Evolutionary conservation across 2,888 invertebrate genomes (phyloP), one percentile per base, ranked within the genome.

Genomic region (Alitta virens): DNA sequence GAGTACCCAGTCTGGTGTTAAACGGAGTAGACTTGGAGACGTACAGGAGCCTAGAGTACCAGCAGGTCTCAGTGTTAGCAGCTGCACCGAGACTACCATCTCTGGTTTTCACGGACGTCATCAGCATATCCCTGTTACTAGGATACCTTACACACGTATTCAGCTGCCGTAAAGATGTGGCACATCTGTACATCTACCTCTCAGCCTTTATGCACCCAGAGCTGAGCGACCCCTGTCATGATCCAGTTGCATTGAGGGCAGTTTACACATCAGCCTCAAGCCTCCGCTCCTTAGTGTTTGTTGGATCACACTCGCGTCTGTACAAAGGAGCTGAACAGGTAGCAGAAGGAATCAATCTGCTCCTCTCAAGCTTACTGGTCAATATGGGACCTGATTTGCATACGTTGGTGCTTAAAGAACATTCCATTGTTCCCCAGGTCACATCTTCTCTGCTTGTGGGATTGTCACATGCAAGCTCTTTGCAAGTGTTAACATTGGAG

Each of bases 21-120:
- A 38, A 59, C 25, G 51, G 52, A 1, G n/a, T 52, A 5, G 59
- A 59, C 42, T 38, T 59, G 14, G 59, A 51, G 18, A 59, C 43
- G 40, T 52, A 59, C 26, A 12, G 42, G 9, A 51, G 51, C 38
- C 52, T 59, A n/a, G 59, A 59, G 26, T 51, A 59, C 52, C 33
- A 52, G 40, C 52, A 52, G 2, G 18, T 59, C 2, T 40, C 51
- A 40, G 51, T 42, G 16, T n/a, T 59, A 24, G 26, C 18, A 14
- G 24, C 14, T 12, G 51, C 52, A 24, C 12, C 23, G 14, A 38
- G 52, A 33, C 52, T 59, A 5, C 59, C 49, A 21, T 59, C 59
- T 12, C 38, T 59, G n/a, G 59, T 59, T 16, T 51, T 59, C 24
- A 27, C 59, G 9, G 52, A 59, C 38, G 59, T 59, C 2, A 38